Evolutionary conservation across 1,140 invertebrate species (phyloP), one percentile per base, ranked within the genome.

Genomic region (Aphaenogaster rudis): DNA sequence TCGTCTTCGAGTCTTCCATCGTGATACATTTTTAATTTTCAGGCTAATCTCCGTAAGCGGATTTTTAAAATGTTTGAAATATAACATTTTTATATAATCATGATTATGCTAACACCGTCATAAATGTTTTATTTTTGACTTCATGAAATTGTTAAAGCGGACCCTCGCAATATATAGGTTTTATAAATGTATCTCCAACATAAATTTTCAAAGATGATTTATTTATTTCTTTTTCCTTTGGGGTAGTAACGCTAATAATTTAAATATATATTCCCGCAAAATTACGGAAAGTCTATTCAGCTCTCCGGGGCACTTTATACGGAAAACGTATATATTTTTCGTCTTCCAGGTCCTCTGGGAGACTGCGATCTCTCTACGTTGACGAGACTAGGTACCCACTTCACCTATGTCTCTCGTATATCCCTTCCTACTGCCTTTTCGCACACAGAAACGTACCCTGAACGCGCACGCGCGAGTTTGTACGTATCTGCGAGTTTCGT

Each of bases 341-440:
- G 69, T 84, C 80, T 89, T 86, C 21, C 72, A 59, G 76, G 59
- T 91, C 91, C 89, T 87, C 63, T 33, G 89, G 88, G 91, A 92
- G 86, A 82, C 84, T 87, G 39, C 71, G 89, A 91, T 91, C 89
- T 92, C 77, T 87, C 91, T 28, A 84, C 82, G 87, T 89, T 88
- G 91, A 89, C 88, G 86, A 88, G 91, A 89, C 91, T 90, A 78
- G 88, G 84, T 86, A 81, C 63, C 80, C 86, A 76, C 88, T 90
- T 88, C 91, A 87, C 78, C 82, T 74, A 69, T 80, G 91, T 90
- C 85, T 88, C 86, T 88, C 88, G 72, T 86, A 66, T 77, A 86
- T 78, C 54, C 48, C 71, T 50, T 42, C 63, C 52, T 28, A 17
- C 28, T 36, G 80, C 72, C 54, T 50, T 69, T 85, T 76, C 33